Base-by-base conservation (phyloP, 2,113 vertebrate genomes). In the Heterotis niloticus region DNA sequence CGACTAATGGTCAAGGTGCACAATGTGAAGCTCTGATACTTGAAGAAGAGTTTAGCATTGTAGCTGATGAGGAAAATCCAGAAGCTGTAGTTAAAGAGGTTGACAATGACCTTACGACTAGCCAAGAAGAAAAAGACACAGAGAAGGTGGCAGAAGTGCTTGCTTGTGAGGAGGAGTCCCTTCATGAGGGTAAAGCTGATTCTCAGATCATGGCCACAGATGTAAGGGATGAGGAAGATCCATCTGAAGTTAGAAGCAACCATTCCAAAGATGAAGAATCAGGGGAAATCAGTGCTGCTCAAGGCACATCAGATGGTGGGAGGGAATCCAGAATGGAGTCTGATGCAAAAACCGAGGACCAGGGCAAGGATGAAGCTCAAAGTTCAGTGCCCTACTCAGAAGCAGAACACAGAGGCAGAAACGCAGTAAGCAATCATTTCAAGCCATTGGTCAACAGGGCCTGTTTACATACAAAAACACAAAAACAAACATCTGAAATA, bases 221-320 rank as follows among this genome's bases (percentile, higher is more conserved):
- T 5, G 51, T 56, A 54, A 34, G 65, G 44, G 70, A 29, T 23
- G 62, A 5, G 76, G 74, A 76, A 7, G 4, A 44, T 4, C 44
- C 5, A 0, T 0, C 5, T 62, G 59, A 62, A 20, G 3, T 62
- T 11, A 17, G 59, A 62, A 62, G 59, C 13, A 62, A 28, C 51
- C 60, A 57, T 20, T 74, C 81, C 16, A 80, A 85, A 76, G 69
- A 80, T 24, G 64, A 60, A 5, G 73, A 73, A 69, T 75, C 44
- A 4, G 5, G 12, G 57, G 77, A 84, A 68, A 57, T 56, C 9
- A 28, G 62, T 20, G 0, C 64, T 18, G 44, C 20, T 17, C 70
- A 85, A 84, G 79, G 83, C 11, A 13, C 3, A 12, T 51, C 76
- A 10, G 75, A 83, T 71, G 44, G 9, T 4, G 17, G 20, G 69